These are phyloP conservation scores for Manis javanica DNA, from an alignment of 2,797 vertebrate genomes.

Conservation along the genomic window DNA sequence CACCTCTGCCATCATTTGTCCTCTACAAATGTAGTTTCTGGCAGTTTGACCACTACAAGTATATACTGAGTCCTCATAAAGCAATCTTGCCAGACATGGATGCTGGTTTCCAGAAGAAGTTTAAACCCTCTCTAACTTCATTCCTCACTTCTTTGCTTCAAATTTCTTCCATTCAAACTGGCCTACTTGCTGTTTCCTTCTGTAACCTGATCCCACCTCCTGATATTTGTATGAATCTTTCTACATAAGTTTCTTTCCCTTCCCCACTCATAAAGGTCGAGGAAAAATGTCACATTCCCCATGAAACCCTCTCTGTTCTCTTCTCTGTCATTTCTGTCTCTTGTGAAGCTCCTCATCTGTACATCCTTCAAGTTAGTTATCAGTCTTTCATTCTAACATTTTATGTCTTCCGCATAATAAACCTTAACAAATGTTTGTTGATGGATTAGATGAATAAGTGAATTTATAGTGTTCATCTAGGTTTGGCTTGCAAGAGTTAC, in stretches of 20 bases:
- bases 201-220: neutral
- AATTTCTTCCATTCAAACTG: neutral
- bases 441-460: neutral
- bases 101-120: neutral
- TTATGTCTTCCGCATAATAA: neutral
- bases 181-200: neutral
- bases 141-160: neutral
- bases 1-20: too few species aligned
- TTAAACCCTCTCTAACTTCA: neutral
- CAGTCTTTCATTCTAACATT: neutral
- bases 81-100: neutral
- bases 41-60: neutral
- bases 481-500: neutral
- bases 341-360: neutral
- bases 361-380: neutral
- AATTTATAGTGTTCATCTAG: neutral
- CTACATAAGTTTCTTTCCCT: neutral
- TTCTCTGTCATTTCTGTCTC: neutral
- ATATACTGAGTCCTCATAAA: neutral
- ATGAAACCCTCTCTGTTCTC: neutral
- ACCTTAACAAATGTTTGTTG: slow-evolving; percentile 1
- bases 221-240: neutral
- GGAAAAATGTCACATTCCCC: neutral
- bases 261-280: neutral
- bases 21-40: neutral